Conservation (phyloP, 2,888 invertebrate genomes). For the Cabera pusaria region DNA sequence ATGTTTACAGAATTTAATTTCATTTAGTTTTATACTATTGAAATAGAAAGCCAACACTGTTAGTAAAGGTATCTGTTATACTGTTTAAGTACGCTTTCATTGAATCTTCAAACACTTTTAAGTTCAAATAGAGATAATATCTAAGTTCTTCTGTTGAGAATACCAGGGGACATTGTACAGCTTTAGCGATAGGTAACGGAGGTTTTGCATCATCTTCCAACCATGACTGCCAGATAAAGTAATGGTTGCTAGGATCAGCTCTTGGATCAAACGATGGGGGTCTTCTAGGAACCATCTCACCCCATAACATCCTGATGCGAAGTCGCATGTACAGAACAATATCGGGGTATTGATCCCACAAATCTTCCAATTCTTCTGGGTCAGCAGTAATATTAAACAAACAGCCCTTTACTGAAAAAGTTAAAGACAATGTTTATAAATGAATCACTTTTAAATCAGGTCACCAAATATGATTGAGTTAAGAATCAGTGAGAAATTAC, state of each 20-base stretch:
- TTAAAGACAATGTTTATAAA: background rate
- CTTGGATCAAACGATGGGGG: conserved; percentile 37
- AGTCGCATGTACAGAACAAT: conserved; percentile 43
- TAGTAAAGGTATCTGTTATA: conserved; percentile 41
- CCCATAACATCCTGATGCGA: conserved; percentile 44
- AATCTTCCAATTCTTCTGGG: conserved; percentile 46
- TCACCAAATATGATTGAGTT: no score
- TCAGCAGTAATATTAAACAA: conserved; percentile 50
- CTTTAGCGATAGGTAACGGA: conserved; percentile 25
- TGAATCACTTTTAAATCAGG: background rate
- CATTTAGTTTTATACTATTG: background rate
- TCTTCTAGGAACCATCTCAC: conserved; percentile 41
- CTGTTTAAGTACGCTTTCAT: conserved; percentile 34
- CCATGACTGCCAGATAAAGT: conserved; percentile 52
- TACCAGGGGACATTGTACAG: conserved; percentile 45
- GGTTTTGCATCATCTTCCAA: conserved; percentile 40
- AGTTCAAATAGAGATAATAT: conserved; percentile 46
- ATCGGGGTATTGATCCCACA: conserved; percentile 47
- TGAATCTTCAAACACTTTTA: conserved; percentile 43
- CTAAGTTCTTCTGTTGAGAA: conserved; percentile 43
- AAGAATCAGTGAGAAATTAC: conserved; percentile 30
- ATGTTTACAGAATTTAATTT: conserved; percentile 1
- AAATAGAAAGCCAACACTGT: conserved; percentile 41
- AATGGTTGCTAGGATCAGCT: conserved; percentile 43
- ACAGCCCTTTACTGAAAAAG: conserved; percentile 49